Evolutionary conservation across 2,888 invertebrate species (phyloP).

Genomic region (Priocnemis perturbator): DNA sequence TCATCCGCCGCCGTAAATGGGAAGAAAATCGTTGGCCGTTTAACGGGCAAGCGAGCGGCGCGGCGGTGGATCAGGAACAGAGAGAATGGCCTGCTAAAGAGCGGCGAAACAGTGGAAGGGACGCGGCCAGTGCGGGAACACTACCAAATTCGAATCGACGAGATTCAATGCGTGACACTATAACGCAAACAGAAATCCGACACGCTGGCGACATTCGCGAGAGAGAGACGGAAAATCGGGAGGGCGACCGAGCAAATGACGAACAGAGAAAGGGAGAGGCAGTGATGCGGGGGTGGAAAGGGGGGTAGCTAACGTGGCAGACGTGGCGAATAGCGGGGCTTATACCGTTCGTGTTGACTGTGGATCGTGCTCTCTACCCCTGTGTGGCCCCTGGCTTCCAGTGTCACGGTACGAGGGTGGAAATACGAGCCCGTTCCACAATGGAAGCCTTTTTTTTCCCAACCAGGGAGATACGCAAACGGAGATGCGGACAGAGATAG

Average conservation of each 20-base stretch:
- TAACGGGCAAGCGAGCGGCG: no score
- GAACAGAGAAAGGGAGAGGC: slow-evolving; percentile 17
- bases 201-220: slow-evolving; percentile 52
- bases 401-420: slow-evolving; percentile 65
- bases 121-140: slow-evolving; percentile 33
- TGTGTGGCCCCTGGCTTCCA: slow-evolving; percentile 63
- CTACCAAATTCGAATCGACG: slow-evolving; percentile 66
- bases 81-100: no score
- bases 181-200: slow-evolving; percentile 73
- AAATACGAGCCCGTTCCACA: slow-evolving; percentile 70
- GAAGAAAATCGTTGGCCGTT: no score
- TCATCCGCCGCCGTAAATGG: no score
- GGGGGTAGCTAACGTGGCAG: slow-evolving; percentile 39
- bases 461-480: slow-evolving; percentile 18
- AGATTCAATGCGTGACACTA: slow-evolving; percentile 70
- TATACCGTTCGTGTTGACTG: slow-evolving; percentile 70
- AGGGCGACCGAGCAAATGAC: background rate
- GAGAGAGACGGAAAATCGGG: no score
- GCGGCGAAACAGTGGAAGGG: slow-evolving; percentile 8
- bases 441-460: slow-evolving; percentile 64
- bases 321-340: slow-evolving; percentile 48
- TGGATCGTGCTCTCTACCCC: slow-evolving; percentile 62
- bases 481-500: no score
- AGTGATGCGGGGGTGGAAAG: slow-evolving; percentile 16
- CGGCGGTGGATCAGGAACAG: no score